Evolutionary conservation across 2,888 invertebrate genomes (phyloP).

Genomic region (Ypsolopha scabrella): DNA sequence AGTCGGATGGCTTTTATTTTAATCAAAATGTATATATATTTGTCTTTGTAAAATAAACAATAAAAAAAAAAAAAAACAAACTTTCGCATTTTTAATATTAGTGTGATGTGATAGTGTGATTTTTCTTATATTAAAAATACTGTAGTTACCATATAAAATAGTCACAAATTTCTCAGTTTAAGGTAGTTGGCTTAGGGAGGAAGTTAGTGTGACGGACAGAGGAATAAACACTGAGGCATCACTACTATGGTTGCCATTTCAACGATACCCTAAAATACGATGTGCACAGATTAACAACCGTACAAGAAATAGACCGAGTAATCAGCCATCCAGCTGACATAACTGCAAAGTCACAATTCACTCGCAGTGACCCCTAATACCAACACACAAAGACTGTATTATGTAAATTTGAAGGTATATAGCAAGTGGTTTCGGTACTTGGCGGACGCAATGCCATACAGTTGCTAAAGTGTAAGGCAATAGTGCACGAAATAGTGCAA

Average conservation of each 20-base stretch:
- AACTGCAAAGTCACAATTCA: constrained; percentile 10
- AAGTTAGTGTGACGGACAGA: too few species aligned
- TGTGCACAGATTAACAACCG: constrained; percentile 35
- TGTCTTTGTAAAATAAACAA: too few species aligned
- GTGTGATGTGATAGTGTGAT: too few species aligned
- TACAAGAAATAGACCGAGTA: constrained; percentile 53
- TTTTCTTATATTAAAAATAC: too few species aligned
- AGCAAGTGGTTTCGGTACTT: neutral
- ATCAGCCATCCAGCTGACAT: constrained; percentile 28
- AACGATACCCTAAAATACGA: constrained; percentile 13
- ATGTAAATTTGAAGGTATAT: neutral
- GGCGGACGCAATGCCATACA: constrained; percentile 11
- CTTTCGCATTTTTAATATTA: too few species aligned
- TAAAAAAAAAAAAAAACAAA: too few species aligned
- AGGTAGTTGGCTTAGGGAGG: too few species aligned
- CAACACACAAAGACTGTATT: neutral
- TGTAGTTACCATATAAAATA: too few species aligned
- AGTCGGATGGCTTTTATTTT: too few species aligned
- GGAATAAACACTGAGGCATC: too few species aligned
- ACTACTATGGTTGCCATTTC: neutral
- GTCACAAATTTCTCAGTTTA: too few species aligned
- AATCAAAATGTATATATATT: too few species aligned
- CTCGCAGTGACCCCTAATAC: neutral
- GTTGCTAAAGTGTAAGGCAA: constrained; percentile 32
- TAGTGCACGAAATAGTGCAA: constrained; percentile 33